Percentiles rank a stretch among this genome's conserved stretches.
These are phyloP conservation scores for Sphyrna mokarran DNA, from an alignment of 2,113 vertebrate species.

Conservation along the genomic window DNA sequence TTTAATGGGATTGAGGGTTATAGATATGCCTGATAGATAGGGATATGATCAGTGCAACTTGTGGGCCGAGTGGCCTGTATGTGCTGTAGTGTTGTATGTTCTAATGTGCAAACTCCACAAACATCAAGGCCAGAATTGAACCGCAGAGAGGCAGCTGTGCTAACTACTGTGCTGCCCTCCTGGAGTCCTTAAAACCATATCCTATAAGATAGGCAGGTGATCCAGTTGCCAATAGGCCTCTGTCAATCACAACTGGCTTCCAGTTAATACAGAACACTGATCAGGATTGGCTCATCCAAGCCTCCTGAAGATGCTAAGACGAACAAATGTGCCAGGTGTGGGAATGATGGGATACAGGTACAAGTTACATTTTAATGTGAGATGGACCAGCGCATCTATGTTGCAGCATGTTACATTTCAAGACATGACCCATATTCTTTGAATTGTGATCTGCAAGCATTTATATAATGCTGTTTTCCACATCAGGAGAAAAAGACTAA, in stretches of 20 bases:
- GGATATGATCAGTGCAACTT: too few relatives aligned
- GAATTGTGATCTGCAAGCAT: not conserved
- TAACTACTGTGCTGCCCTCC: too few relatives aligned
- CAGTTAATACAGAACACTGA: not conserved
- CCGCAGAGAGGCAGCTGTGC: too few relatives aligned
- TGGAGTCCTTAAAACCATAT: not conserved
- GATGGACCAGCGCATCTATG: not conserved
- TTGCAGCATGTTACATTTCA: not conserved
- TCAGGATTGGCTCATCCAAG: not conserved
- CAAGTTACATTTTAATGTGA: not conserved
- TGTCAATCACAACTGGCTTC: not conserved
- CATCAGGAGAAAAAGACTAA: not conserved
- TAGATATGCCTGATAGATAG: too few relatives aligned
- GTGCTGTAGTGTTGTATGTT: too few relatives aligned
- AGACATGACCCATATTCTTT: not conserved
- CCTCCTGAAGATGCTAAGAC: not conserved
- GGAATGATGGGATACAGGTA: not conserved
- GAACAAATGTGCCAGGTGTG: not conserved
- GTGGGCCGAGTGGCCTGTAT: too few relatives aligned
- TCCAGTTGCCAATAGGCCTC: not conserved
- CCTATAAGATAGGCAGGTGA: not conserved
- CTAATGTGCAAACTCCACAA: too few relatives aligned
- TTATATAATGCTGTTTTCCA: not conserved
- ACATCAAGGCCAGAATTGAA: too few relatives aligned
- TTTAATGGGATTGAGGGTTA: too few relatives aligned